These are phyloP conservation scores for Melierax canorus DNA, from an alignment of 2,113 vertebrate species.

Conservation along the genomic window DNA sequence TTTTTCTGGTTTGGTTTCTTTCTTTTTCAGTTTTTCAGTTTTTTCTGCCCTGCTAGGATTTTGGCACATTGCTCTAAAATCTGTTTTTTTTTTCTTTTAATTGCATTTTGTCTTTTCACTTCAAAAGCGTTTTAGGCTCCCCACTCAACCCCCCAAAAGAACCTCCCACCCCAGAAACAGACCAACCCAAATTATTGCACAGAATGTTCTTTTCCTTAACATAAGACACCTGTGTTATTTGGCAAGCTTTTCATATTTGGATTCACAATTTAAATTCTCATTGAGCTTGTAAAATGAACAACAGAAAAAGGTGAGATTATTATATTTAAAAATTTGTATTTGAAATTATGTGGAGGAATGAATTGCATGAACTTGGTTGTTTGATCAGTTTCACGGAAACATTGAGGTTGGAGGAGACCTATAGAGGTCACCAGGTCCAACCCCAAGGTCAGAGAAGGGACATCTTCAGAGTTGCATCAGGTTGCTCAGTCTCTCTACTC, in stretches of 20 bases:
- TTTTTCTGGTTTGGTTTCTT: neutral
- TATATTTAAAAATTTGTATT: neutral
- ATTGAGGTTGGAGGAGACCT: neutral
- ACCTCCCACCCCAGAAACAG: rapidly evolving
- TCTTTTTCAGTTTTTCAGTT: neutral
- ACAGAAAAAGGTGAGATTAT: neutral
- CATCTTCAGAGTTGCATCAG: neutral
- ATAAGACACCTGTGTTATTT: neutral
- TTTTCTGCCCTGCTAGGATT: neutral
- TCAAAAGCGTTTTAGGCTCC: neutral
- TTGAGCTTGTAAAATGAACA: neutral
- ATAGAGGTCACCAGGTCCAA: neutral
- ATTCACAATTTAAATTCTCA: neutral
- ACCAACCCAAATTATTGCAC: neutral
- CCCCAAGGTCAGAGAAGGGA: neutral
- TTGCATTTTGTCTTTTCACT: neutral
- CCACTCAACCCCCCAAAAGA: neutral
- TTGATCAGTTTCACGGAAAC: neutral
- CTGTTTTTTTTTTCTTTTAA: rapidly evolving
- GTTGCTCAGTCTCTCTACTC: neutral
- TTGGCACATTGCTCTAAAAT: neutral
- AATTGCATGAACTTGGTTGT: neutral
- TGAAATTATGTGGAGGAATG: neutral
- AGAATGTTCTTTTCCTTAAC: neutral
- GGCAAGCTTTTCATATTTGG: neutral